Conservation (phyloP, 2,113 vertebrate species). For the Theristicus caerulescens region DNA sequence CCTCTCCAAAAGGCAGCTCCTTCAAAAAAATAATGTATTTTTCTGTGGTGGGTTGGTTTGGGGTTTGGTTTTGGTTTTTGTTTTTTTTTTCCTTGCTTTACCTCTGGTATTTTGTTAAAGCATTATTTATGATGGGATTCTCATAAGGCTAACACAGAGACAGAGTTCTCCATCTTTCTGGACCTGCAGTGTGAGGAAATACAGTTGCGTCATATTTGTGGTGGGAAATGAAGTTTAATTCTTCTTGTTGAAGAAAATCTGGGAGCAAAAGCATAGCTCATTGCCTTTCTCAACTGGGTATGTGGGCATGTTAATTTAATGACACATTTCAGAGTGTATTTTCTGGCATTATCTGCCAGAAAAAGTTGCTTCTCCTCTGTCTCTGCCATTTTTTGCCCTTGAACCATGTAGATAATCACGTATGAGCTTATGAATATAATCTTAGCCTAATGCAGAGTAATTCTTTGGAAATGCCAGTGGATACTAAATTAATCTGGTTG, state of each 20-base stretch:
- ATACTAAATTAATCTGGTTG: constrained; percentile 11
- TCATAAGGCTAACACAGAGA: background rate
- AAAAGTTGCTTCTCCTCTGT: background rate
- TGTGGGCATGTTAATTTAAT: background rate
- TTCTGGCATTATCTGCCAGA: background rate
- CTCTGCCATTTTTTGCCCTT: constrained; percentile 13
- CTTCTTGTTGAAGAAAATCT: background rate
- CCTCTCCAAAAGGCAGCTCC: background rate
- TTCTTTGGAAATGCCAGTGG: constrained; percentile 43
- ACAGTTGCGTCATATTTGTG: background rate
- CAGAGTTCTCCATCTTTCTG: background rate
- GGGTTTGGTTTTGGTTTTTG: background rate
- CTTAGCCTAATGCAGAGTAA: constrained; percentile 45
- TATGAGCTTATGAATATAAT: constrained; percentile 38
- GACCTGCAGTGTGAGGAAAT: background rate
- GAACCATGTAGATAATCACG: constrained; percentile 5
- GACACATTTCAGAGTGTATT: background rate
- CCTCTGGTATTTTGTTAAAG: background rate
- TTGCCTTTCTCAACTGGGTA: background rate
- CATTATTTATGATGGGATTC: background rate
- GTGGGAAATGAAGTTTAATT: background rate
- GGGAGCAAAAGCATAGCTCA: background rate
- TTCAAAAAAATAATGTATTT: background rate
- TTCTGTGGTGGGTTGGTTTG: background rate
- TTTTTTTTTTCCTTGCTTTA: background rate